Conservation (phyloP, 1,140 invertebrate species). For the Zaprionus africanus region DNA sequence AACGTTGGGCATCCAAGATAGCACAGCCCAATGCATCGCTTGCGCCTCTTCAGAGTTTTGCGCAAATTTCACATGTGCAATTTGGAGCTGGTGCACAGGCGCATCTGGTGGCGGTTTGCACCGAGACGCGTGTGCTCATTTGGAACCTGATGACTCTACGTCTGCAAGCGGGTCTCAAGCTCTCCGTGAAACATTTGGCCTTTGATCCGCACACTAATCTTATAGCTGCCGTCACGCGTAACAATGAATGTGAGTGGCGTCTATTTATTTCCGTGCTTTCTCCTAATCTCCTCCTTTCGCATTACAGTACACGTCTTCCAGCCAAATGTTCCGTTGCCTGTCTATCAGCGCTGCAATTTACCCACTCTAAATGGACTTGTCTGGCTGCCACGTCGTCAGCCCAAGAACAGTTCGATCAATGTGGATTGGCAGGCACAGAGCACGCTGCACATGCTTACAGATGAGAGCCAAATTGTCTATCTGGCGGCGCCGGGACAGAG, state of each 20-base stretch:
- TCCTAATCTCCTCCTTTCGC: neutral
- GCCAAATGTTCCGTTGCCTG: constrained; percentile 85
- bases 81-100: constrained; percentile 88
- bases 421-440: constrained; percentile 86
- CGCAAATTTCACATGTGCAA: constrained; percentile 84
- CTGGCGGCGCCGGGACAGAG: constrained; percentile 58
- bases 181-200: constrained; percentile 86
- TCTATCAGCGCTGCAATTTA: constrained; percentile 85
- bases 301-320: constrained; percentile 87
- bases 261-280: neutral
- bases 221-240: constrained; percentile 88
- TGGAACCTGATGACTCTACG: constrained; percentile 90
- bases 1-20: constrained; percentile 16
- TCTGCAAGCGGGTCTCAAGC: constrained; percentile 82
- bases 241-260: constrained; percentile 86
- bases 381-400: constrained; percentile 85
- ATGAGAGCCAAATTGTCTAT: constrained; percentile 84
- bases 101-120: constrained; percentile 87
- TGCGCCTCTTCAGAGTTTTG: constrained; percentile 63
- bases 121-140: constrained; percentile 86
- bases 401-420: constrained; percentile 83
- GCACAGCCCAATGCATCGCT: neutral
- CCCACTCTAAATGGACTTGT: constrained; percentile 84
- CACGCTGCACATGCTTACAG: constrained; percentile 86
- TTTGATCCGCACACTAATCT: constrained; percentile 88